Conservation (phyloP, 2,113 vertebrate genomes). For the Pygoscelis adeliae region DNA sequence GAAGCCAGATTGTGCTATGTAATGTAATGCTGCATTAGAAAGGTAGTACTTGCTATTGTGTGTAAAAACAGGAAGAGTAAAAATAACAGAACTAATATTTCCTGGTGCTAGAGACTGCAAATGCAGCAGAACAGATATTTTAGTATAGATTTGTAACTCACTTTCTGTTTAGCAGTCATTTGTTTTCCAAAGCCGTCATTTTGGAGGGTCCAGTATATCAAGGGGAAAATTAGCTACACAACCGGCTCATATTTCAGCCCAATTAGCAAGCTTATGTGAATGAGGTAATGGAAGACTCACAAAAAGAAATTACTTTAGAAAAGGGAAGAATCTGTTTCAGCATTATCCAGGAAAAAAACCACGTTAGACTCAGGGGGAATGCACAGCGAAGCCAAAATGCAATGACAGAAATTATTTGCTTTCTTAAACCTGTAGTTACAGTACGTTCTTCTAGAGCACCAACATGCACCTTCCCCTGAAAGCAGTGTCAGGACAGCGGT, state of each 20-base stretch:
- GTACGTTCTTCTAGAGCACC: neutral
- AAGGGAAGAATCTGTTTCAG: neutral
- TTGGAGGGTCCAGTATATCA: neutral
- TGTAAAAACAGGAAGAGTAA: neutral
- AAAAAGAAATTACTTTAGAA: neutral
- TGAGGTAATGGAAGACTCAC: neutral
- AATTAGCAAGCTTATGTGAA: neutral
- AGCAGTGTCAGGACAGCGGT: neutral
- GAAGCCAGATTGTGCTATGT: accelerated
- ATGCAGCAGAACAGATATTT: neutral
- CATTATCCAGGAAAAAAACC: neutral
- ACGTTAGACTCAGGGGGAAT: neutral
- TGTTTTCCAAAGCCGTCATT: neutral
- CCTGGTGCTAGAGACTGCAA: neutral
- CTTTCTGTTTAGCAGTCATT: neutral
- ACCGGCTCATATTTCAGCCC: neutral
- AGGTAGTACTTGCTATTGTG: neutral
- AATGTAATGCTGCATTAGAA: neutral
- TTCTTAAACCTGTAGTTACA: neutral
- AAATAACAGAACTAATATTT: neutral
- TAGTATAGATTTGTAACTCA: neutral
- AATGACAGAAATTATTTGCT: neutral
- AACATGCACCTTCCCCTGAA: neutral
- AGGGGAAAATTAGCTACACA: neutral
- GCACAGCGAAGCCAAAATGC: neutral